Evolutionary conservation across 2,113 vertebrate genomes (phyloP).

Genomic region (Tetraodon nigroviridis): DNA sequence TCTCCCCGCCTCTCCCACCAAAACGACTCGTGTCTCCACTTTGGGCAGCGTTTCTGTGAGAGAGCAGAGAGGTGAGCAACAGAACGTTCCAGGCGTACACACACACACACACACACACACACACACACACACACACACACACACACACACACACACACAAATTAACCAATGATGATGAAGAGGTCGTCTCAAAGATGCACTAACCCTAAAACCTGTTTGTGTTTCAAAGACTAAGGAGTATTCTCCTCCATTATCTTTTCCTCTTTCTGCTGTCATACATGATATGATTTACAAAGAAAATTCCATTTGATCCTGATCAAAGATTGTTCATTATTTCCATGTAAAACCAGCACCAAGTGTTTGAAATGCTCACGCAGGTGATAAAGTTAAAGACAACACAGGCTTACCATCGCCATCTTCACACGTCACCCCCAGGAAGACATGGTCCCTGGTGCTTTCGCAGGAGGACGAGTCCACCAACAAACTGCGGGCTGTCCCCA

Average conservation of each 20-base stretch:
- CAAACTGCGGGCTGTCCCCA: constrained; percentile 77
- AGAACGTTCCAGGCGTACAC: neutral
- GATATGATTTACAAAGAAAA: no score
- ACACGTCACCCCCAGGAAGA: constrained; percentile 63
- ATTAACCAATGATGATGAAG: neutral
- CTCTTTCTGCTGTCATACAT: no score
- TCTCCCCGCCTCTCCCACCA: constrained; percentile 84
- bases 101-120: no score
- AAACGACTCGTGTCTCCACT: constrained; percentile 86
- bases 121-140: neutral
- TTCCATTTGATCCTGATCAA: no score
- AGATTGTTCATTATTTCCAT: no score
- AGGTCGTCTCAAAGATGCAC: neutral
- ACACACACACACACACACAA: neutral
- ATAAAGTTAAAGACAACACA: neutral
- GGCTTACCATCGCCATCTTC: constrained; percentile 82
- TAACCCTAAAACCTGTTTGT: neutral
- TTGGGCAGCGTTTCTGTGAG: constrained; percentile 82
- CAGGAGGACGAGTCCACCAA: constrained; percentile 87
- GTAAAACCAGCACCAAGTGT: no score
- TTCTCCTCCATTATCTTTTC: no score
- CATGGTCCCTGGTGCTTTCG: constrained; percentile 84
- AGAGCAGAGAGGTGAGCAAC: constrained; percentile 33
- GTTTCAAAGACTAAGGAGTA: no score
- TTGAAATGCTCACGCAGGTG: no score